Conservation (phyloP, 1,140 invertebrate genomes). For the Drosophila athabasca region DNA sequence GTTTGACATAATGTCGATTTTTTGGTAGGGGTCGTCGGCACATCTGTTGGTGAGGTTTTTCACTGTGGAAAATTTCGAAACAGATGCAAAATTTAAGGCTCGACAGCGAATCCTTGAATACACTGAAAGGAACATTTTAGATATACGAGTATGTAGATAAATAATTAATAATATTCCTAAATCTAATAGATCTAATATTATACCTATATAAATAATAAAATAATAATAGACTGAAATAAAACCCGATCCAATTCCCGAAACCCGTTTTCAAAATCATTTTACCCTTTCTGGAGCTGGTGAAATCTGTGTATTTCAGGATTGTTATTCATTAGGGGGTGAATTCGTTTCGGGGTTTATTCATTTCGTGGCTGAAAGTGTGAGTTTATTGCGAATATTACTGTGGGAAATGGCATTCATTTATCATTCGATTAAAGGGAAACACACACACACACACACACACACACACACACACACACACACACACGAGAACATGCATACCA, state of each 20-base stretch:
- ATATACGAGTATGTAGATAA: too few relatives aligned
- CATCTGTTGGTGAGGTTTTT: constrained; percentile 40
- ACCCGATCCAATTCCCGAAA: too few relatives aligned
- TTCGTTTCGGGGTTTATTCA: constrained; percentile 30
- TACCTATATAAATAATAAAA: too few relatives aligned
- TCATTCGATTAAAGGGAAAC: constrained; percentile 6
- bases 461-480: neutral
- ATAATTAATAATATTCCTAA: too few relatives aligned
- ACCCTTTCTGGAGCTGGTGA: too few relatives aligned
- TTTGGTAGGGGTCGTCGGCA: constrained; percentile 16
- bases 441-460: neutral
- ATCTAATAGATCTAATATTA: too few relatives aligned
- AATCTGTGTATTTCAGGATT: constrained; percentile 25
- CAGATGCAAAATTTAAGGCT: too few relatives aligned
- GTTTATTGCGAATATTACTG: constrained; percentile 21
- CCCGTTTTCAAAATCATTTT: too few relatives aligned
- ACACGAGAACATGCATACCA: neutral
- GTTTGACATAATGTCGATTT: constrained; percentile 70
- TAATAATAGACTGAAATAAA: too few relatives aligned
- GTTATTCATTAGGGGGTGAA: neutral
- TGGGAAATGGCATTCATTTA: constrained; percentile 26
- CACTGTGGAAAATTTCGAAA: constrained; percentile 20
- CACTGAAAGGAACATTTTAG: too few relatives aligned
- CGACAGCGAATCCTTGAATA: too few relatives aligned
- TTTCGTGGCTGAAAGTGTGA: neutral